Base-by-base conservation (phyloP, 2,888 invertebrate species). In the Acleris emargana region DNA sequence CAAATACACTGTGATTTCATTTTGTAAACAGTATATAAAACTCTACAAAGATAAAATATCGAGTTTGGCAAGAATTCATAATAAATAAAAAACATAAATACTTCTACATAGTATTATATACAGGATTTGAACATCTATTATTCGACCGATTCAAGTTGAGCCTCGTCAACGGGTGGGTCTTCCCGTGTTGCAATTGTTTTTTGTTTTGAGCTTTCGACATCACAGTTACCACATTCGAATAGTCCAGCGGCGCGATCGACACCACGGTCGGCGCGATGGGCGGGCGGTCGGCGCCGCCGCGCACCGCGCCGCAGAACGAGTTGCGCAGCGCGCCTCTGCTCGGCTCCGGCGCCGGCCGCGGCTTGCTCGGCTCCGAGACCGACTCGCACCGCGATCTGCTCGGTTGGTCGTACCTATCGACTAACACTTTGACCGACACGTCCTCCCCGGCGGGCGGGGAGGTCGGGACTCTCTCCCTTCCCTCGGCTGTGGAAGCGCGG, bases 91-190 rank as follows among this genome's bases (percentile, higher is more conserved):
- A 86, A 83, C 82, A 86, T 84, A 87, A 89, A 86, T 88, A 86
- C 76, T 83, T 82, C 95, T 95, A 97, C 97, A 97, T 97, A 83
- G 97, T 97, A 93, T 97, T 97, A 93, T 97, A 97, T 89, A 97
- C 96, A 82, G 96, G 95, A 93, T 96, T 96, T 89, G 96, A 96
- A 90, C 94, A 94, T 91, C 94, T 91, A 86, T 88, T 91, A 84
- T 91, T 95, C 94, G 91, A 95, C 93, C 96, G 95, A 87, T 94
- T 95, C 88, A 96, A 94, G 91, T 95, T 96, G 88, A 98, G 94
- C 94, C 96, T 96, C 79, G 97, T 96, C 81, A 98, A 94, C 73
- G 98, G 98, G 94, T 98, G 98, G 80, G 96, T 97, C 89, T 97
- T 97, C 77, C 98, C 98, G 86, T 97, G 97, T 87, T 98, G 97